Conservation (phyloP, 2,113 vertebrate genomes). For the Mesoclemmys tuberculata region DNA sequence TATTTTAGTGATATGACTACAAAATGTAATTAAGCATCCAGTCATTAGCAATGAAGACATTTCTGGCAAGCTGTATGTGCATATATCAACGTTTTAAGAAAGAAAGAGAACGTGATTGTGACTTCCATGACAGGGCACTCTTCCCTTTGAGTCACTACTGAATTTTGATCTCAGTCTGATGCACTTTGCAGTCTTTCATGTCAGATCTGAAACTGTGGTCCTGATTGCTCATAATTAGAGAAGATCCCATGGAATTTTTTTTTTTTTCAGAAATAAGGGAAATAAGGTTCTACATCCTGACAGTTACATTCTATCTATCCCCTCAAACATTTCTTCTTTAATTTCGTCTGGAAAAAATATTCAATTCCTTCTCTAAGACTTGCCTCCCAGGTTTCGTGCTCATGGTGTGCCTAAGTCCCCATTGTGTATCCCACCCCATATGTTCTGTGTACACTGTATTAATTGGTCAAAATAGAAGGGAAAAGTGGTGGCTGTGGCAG, state of each 20-base stretch:
- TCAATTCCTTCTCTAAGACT: not conserved
- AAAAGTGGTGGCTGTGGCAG: not conserved
- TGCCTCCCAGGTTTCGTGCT: not conserved
- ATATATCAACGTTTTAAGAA: not conserved
- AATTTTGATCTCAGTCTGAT: not conserved
- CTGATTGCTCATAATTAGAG: not conserved
- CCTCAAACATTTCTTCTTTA: not conserved
- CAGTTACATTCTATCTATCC: not conserved
- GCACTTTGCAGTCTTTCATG: not conserved
- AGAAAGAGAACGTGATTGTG: not conserved
- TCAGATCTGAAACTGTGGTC: not conserved
- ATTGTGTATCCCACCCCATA: not conserved
- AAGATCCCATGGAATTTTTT: not conserved
- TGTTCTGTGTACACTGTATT: not conserved
- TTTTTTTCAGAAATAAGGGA: not conserved
- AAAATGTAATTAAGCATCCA: not conserved
- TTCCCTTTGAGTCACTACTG: not conserved
- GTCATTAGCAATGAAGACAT: not conserved
- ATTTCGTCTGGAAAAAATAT: not conserved
- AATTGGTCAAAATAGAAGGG: not conserved
- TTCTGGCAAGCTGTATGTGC: not conserved
- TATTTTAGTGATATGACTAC: not conserved
- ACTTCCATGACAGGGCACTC: not conserved
- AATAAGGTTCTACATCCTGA: slow-evolving; percentile 15
- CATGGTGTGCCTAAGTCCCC: not conserved